A percentile compares a stretch with the other conserved stretches of the same genome.
These are phyloP conservation scores for Rhyacichthys aspro DNA, from an alignment of 2,797 vertebrate genomes.

Conservation along the genomic window DNA sequence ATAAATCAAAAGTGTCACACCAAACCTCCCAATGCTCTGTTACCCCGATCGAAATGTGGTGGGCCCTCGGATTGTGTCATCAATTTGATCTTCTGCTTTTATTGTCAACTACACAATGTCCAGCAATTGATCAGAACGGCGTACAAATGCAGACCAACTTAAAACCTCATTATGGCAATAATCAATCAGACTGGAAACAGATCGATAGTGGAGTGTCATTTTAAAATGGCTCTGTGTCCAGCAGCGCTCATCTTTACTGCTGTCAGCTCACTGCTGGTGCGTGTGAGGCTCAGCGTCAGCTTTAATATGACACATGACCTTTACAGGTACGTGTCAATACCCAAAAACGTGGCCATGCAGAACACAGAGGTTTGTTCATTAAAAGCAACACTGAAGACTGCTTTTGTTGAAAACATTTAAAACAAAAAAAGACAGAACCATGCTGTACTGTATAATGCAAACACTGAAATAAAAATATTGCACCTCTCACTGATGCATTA, in stretches of 20 bases:
- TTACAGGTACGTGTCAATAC: constrained; percentile 21
- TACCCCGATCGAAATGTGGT: constrained; percentile 70
- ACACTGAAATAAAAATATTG: not conserved
- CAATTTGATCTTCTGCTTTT: constrained; percentile 81
- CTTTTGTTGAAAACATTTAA: not conserved
- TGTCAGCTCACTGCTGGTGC: constrained; percentile 43
- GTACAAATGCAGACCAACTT: constrained; percentile 74
- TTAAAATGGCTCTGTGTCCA: constrained; percentile 58
- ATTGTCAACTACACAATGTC: constrained; percentile 80
- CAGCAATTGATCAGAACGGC: constrained; percentile 75
- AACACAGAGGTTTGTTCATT: constrained; percentile 5
- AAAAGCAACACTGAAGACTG: not conserved
- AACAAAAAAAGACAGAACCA: not conserved
- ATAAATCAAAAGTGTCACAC: constrained; percentile 79
- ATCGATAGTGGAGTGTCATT: constrained; percentile 67
- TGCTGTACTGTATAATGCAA: not conserved
- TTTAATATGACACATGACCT: constrained; percentile 48
- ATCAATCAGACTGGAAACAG: constrained; percentile 70
- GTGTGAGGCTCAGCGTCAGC: not conserved
- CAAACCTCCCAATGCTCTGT: constrained; percentile 63
- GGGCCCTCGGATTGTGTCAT: constrained; percentile 70
- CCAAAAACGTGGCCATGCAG: constrained; percentile 9
- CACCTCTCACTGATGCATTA: not conserved
- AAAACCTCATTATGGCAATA: constrained; percentile 77
- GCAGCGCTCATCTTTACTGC: constrained; percentile 64